Conservation (phyloP, 1,140 invertebrate genomes). For the Caenorhabditis brenneri region DNA sequence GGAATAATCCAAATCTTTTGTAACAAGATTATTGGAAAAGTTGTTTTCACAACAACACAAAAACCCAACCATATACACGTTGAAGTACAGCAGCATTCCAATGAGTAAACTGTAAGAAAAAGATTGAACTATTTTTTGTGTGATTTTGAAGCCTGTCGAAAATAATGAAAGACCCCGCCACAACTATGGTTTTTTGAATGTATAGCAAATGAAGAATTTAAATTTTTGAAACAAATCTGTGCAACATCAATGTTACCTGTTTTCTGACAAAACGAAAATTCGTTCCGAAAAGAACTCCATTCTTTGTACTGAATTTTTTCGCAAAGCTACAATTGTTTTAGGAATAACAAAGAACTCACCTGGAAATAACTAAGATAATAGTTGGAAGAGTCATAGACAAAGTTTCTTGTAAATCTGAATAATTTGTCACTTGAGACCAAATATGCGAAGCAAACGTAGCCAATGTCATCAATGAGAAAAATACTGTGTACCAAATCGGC, state of each 20-base stretch:
- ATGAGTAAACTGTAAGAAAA: slow-evolving; percentile 56
- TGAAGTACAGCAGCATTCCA: slow-evolving; percentile 59
- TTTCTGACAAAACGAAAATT: too few species aligned
- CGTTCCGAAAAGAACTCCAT: too few species aligned
- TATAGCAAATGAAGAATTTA: too few species aligned
- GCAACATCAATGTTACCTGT: too few species aligned
- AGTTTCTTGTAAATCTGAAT: slow-evolving; percentile 50
- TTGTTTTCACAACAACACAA: slow-evolving; percentile 63
- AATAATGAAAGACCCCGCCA: too few species aligned
- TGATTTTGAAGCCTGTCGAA: too few species aligned
- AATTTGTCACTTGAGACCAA: slow-evolving; percentile 65
- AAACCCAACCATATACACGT: slow-evolving; percentile 59
- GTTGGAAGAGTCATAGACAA: slow-evolving; percentile 41
- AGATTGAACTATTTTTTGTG: background rate
- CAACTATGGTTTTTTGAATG: too few species aligned
- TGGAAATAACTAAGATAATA: slow-evolving; percentile 59
- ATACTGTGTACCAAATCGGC: slow-evolving; percentile 61
- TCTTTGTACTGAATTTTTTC: too few species aligned
- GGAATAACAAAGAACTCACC: slow-evolving; percentile 36
- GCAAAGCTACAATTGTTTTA: too few species aligned
- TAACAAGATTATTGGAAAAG: slow-evolving; percentile 32
- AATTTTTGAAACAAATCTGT: too few species aligned
- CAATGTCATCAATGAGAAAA: slow-evolving; percentile 62
- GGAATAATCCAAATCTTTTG: slow-evolving; percentile 42
- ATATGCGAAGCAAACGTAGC: slow-evolving; percentile 62